Percentiles rank a stretch among this genome's conserved stretches.
Evolutionary conservation across 2,888 invertebrate species (phyloP).

Genomic region (Drosophila meridiana): DNA sequence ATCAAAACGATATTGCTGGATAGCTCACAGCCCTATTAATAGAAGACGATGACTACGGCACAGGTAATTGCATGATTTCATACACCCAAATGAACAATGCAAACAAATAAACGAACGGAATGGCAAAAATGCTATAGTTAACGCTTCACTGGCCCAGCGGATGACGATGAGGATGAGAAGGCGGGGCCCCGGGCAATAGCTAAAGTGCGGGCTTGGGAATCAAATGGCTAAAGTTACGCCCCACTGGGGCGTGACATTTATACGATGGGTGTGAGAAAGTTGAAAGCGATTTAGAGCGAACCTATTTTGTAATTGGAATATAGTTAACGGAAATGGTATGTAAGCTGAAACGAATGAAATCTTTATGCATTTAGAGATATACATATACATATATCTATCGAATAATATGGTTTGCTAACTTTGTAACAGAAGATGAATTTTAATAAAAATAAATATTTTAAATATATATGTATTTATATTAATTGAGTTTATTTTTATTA

Average conservation of each 20-base stretch:
- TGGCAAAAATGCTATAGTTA: conserved; percentile 48
- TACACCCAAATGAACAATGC: conserved; percentile 38
- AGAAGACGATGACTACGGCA: conserved; percentile 25
- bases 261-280: background rate
- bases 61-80: conserved; percentile 64
- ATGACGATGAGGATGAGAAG: background rate
- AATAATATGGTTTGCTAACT: background rate
- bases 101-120: conserved; percentile 48
- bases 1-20: conserved; percentile 9
- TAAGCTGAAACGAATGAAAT: background rate
- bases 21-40: conserved; percentile 49
- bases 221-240: conserved; percentile 24
- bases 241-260: conserved; percentile 12
- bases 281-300: conserved; percentile 1
- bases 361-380: background rate
- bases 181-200: background rate
- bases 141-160: conserved; percentile 42
- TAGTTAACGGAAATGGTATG: background rate
- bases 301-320: background rate
- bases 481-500: no score
- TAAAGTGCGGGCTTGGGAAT: conserved; percentile 23
- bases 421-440: no score
- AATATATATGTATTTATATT: background rate
- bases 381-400: background rate
- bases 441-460: no score